A percentile compares a stretch with the other conserved stretches of the same genome.
These are phyloP conservation scores for Mesoligia furuncula DNA, from an alignment of 2,888 invertebrate species.

Conservation along the genomic window DNA sequence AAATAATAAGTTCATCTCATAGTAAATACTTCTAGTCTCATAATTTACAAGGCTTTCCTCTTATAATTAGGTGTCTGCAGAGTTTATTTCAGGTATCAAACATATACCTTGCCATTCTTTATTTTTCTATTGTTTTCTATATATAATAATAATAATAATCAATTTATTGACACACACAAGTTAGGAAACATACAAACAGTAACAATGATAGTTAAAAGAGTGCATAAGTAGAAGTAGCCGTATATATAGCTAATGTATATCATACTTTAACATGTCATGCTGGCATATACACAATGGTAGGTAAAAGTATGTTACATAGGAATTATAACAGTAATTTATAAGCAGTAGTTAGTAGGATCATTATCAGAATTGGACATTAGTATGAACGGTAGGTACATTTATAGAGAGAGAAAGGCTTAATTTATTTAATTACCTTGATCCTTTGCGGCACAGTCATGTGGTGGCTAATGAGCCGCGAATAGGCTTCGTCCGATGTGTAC, in stretches of 20 bases:
- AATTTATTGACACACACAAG: too few species aligned
- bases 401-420: not conserved
- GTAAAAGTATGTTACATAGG: too few species aligned
- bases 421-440: constrained; percentile 80
- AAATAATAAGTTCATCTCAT: constrained; percentile 2
- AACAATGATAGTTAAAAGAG: too few species aligned
- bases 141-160: too few species aligned
- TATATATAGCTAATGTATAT: too few species aligned
- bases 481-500: constrained; percentile 87
- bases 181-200: too few species aligned
- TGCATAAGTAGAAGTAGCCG: too few species aligned
- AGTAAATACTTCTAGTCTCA: not conserved
- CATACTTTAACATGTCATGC: not conserved
- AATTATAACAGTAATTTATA: not conserved
- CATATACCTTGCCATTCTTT: not conserved
- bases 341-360: not conserved
- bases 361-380: not conserved
- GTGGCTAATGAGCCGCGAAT: constrained; percentile 87
- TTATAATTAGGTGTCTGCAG: not conserved
- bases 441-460: constrained; percentile 89
- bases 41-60: not conserved
- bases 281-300: too few species aligned
- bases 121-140: not conserved
- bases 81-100: constrained; percentile 2
- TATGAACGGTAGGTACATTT: not conserved